Conservation (phyloP, 2,888 invertebrate species). For the Parnassius smintheus region DNA sequence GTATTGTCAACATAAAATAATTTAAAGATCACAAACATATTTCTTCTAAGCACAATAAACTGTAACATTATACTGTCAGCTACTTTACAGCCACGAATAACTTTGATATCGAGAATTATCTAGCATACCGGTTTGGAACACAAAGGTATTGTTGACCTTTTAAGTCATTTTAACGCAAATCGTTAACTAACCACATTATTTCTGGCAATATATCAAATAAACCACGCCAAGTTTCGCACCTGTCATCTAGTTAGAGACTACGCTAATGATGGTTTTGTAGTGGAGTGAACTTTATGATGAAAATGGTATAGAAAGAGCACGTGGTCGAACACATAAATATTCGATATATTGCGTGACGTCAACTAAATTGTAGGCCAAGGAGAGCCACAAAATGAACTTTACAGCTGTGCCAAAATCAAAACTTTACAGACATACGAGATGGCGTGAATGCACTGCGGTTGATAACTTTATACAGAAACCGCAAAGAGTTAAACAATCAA, state of each 20-base stretch:
- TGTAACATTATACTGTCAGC: no score
- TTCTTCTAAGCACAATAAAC: no score
- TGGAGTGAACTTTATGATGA: conserved; percentile 35
- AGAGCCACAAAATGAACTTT: conserved; percentile 43
- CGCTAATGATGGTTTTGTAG: conserved; percentile 28
- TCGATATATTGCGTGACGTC: conserved; percentile 36
- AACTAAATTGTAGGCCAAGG: conserved; percentile 55
- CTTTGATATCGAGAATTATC: no score
- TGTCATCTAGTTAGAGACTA: conserved; percentile 33
- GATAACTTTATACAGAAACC: conserved; percentile 14
- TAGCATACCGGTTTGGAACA: no score
- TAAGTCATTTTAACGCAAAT: conserved; percentile 26
- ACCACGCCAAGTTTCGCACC: conserved; percentile 56
- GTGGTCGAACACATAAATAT: conserved; percentile 40
- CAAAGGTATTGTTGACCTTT: conserved; percentile 5
- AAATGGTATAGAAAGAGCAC: conserved; percentile 38
- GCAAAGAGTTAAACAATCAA: neutral
- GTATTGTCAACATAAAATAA: no score
- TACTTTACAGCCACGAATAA: no score
- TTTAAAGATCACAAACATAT: no score
- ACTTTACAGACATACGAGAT: conserved; percentile 27
- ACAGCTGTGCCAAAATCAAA: conserved; percentile 38
- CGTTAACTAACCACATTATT: conserved; percentile 31
- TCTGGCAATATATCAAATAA: conserved; percentile 45
- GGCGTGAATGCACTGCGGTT: conserved; percentile 33